These are phyloP conservation scores for Helicoverpa assulta DNA, from an alignment of 2,888 invertebrate genomes.

Conservation along the genomic window DNA sequence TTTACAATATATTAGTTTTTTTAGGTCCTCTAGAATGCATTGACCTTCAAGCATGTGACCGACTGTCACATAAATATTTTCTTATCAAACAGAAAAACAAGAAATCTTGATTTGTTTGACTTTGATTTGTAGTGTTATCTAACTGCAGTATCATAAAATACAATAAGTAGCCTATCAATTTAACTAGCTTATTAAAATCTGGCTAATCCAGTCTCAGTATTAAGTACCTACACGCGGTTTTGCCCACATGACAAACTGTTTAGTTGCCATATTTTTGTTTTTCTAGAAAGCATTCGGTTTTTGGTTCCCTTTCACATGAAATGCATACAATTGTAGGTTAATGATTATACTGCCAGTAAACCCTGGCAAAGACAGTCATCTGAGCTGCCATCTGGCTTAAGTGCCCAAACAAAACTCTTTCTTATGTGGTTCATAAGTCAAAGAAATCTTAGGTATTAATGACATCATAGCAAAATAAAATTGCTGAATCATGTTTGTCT, in stretches of 20 bases:
- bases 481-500: too few relatives aligned
- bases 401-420: too few relatives aligned
- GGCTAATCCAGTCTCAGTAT: background rate
- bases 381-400: too few relatives aligned
- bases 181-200: constrained; percentile 4
- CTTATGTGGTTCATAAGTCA: too few relatives aligned
- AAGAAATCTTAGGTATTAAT: too few relatives aligned
- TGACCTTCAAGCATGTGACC: constrained; percentile 88
- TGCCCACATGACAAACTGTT: constrained; percentile 1
- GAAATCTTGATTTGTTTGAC: constrained; percentile 40
- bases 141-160: constrained; percentile 21
- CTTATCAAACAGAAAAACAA: constrained; percentile 55
- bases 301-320: too few relatives aligned
- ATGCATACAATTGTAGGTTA: too few relatives aligned
- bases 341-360: too few relatives aligned
- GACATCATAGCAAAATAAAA: too few relatives aligned
- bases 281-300: too few relatives aligned
- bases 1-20: background rate
- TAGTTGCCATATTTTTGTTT: background rate
- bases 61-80: constrained; percentile 65
- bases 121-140: constrained; percentile 51
- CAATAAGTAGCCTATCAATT: background rate
- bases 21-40: constrained; percentile 48
- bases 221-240: background rate
- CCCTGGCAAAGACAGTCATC: too few relatives aligned